A percentile compares a stretch with the other conserved stretches of the same genome.
phyloP scores from a whole-genome alignment of 2,797 vertebrate genomes.

The Hylomyscus alleni region DNA sequence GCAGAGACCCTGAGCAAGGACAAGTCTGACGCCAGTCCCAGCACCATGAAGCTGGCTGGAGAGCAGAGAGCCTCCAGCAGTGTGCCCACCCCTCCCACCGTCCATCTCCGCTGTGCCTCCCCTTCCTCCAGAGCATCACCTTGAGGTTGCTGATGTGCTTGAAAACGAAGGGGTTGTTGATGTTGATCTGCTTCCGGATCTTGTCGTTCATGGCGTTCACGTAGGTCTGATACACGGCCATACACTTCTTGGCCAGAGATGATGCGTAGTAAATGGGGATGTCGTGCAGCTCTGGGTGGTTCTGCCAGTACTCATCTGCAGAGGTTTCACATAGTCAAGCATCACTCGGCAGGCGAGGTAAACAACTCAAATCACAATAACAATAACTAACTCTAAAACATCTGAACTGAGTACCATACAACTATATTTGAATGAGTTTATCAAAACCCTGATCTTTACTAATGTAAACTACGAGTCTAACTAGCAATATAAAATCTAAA shows the following conservation, averaged over 20 bases:
- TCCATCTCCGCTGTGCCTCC: rapidly evolving
- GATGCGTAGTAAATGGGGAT: conserved; percentile 98
- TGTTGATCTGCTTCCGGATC: conserved; percentile 99
- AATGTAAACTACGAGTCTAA: background rate
- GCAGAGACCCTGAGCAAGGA: background rate
- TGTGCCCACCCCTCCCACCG: no score
- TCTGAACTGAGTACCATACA: background rate
- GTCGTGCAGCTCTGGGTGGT: conserved; percentile 97
- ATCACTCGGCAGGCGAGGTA: background rate
- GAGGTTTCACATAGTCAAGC: background rate
- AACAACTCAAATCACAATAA: background rate
- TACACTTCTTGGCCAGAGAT: conserved; percentile 98
- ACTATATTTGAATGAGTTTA: background rate
- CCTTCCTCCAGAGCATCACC: conserved; percentile 85
- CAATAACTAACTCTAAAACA: background rate
- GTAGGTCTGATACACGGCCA: conserved; percentile 99
- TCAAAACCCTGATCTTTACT: conserved; percentile 15
- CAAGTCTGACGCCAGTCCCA: no score
- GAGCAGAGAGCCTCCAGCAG: background rate
- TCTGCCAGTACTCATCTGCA: conserved; percentile 97
- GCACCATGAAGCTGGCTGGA: background rate
- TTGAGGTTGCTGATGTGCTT: conserved; percentile 99
- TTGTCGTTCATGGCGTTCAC: conserved; percentile 99
- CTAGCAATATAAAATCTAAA: background rate
- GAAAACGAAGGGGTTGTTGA: conserved; percentile 99